phyloP scores from a whole-genome alignment of 2,797 vertebrate species.

The Perodicticus potto region DNA sequence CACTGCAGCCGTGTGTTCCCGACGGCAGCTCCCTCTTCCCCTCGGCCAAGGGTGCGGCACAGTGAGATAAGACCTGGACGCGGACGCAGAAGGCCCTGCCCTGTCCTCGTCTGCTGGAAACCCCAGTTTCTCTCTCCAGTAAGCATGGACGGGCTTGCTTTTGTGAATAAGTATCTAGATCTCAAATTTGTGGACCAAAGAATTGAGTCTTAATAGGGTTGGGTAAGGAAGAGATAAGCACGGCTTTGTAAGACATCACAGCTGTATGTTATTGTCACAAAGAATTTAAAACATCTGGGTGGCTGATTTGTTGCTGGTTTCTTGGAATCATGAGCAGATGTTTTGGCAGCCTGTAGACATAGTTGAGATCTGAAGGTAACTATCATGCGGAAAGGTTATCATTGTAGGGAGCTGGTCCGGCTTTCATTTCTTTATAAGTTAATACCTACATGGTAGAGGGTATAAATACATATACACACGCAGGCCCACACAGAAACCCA shows the following conservation, averaged over 20 bases:
- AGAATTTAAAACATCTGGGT: neutral
- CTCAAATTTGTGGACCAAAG: neutral
- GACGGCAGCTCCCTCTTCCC: no score
- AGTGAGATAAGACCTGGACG: fast-evolving
- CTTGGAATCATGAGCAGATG: neutral
- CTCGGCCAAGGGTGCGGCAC: fast-evolving
- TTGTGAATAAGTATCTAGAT: neutral
- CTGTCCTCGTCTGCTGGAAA: fast-evolving
- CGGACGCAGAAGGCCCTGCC: no score
- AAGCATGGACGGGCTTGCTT: no score
- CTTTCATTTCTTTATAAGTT: neutral
- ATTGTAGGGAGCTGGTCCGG: neutral
- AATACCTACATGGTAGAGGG: neutral
- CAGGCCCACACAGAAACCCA: no score
- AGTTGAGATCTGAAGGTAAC: neutral
- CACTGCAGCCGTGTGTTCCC: fast-evolving
- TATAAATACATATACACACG: neutral
- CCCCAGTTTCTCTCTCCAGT: neutral
- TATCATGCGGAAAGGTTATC: fast-evolving
- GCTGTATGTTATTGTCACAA: neutral
- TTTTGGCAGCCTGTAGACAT: neutral
- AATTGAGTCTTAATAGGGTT: neutral
- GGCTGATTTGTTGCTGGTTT: neutral
- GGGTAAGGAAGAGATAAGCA: fast-evolving
- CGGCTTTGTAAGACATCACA: fast-evolving